Conservation (phyloP, 2,797 vertebrate species). For the Epinephelus malabaricus region DNA sequence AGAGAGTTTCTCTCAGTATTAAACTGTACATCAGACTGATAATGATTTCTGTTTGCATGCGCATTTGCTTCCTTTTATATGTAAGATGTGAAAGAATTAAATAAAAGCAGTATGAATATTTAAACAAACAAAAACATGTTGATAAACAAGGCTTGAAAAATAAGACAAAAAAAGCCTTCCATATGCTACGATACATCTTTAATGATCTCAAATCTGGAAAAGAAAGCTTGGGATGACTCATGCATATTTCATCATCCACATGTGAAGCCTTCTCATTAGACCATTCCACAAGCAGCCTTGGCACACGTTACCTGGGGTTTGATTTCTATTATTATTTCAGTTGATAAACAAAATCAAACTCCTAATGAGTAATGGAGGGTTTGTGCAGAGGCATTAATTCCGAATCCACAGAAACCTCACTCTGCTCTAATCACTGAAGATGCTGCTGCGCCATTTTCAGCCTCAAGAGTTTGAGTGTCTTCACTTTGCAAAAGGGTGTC, state of each 20-base stretch:
- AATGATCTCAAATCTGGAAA: slow-evolving; percentile 91
- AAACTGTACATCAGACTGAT: slow-evolving; percentile 88
- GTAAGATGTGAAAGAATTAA: slow-evolving; percentile 92
- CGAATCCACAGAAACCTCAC: slow-evolving; percentile 50
- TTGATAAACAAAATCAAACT: slow-evolving; percentile 86
- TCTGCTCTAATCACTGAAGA: slow-evolving; percentile 59
- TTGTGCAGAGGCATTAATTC: slow-evolving; percentile 67
- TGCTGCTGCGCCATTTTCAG: slow-evolving; percentile 37
- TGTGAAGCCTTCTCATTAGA: slow-evolving; percentile 89
- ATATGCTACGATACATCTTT: slow-evolving; percentile 92
- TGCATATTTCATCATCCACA: slow-evolving; percentile 91
- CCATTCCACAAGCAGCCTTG: slow-evolving; percentile 81
- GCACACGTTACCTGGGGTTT: slow-evolving; percentile 87
- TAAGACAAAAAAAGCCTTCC: slow-evolving; percentile 89
- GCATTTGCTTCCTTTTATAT: slow-evolving; percentile 90
- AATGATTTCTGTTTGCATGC: slow-evolving; percentile 88
- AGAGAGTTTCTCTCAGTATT: slow-evolving; percentile 84
- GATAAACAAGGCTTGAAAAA: slow-evolving; percentile 92
- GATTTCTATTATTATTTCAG: slow-evolving; percentile 86
- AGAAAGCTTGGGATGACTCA: slow-evolving; percentile 89
- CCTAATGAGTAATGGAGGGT: slow-evolving; percentile 83
- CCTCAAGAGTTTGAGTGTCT: slow-evolving; percentile 43
- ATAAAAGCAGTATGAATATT: slow-evolving; percentile 91
- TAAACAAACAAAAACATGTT: slow-evolving; percentile 92
- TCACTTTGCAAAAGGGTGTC: slow-evolving; percentile 28